These are phyloP conservation scores for Phylloscopus collybita DNA, from an alignment of 2,797 vertebrate genomes.

Conservation along the genomic window DNA sequence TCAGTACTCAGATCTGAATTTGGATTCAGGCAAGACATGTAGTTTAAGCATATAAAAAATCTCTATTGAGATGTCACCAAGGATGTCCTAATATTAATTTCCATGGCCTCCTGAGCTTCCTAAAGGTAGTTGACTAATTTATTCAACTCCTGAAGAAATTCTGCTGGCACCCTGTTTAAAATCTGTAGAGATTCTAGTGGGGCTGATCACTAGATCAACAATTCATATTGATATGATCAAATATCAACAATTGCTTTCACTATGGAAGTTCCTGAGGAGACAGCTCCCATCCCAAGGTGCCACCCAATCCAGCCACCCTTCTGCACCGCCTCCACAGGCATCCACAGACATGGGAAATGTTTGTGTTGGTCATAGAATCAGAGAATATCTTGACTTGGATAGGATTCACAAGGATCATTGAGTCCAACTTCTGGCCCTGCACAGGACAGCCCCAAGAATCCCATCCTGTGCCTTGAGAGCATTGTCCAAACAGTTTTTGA, in stretches of 20 bases:
- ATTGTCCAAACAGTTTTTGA: background rate
- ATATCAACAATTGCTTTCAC: background rate
- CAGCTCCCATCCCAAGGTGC: background rate
- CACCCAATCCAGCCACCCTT: background rate
- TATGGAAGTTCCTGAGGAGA: background rate
- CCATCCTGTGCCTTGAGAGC: background rate
- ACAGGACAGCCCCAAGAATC: background rate
- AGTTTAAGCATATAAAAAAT: background rate
- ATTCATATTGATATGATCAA: no score
- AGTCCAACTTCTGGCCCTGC: background rate
- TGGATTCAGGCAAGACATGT: background rate
- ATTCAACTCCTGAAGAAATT: background rate
- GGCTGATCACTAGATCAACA: background rate
- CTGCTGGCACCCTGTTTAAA: background rate
- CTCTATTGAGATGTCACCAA: background rate
- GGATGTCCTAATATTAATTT: background rate
- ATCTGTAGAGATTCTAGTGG: background rate
- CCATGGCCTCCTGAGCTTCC: background rate
- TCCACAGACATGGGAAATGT: background rate
- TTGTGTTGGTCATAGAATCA: background rate
- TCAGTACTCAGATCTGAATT: background rate
- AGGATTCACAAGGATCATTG: accelerated
- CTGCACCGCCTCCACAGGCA: accelerated
- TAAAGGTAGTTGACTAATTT: background rate
- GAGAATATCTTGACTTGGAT: background rate